These are phyloP conservation scores for Miniopterus natalensis DNA, from an alignment of 2,113 vertebrate species.

Conservation along the genomic window DNA sequence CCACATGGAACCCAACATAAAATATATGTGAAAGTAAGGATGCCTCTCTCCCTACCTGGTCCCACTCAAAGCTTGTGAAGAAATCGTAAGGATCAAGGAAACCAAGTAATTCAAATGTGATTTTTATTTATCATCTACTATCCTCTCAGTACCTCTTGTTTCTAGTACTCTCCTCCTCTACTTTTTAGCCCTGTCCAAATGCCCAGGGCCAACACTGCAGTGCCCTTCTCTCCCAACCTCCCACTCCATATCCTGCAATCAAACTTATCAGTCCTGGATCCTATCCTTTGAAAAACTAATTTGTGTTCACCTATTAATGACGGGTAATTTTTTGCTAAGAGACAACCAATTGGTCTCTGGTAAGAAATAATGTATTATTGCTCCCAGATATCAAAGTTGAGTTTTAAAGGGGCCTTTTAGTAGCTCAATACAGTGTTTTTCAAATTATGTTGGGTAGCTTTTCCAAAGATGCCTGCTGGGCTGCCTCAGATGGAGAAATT, in stretches of 20 bases:
- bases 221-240: not conserved
- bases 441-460: not conserved
- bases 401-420: conserved; percentile 13
- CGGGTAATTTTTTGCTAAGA: not conserved
- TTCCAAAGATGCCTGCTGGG: not conserved
- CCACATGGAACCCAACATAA: not conserved
- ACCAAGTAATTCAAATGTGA: not conserved
- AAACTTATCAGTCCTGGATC: not conserved
- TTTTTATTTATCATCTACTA: not conserved
- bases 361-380: not conserved
- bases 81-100: not conserved
- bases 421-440: not conserved
- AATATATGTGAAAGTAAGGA: not conserved
- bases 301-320: not conserved
- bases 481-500: not conserved
- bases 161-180: not conserved
- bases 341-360: not conserved
- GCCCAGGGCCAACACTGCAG: not conserved
- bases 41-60: not conserved
- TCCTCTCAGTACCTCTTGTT: not conserved
- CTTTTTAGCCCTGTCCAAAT: not conserved
- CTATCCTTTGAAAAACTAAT: not conserved
- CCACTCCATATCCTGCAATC: not conserved
- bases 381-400: conserved; percentile 25
- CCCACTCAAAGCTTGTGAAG: not conserved